A percentile compares a stretch with the other conserved stretches of the same genome.
Conservation (phyloP, 2,797 vertebrate species). For the Phoxinus dragarum region DNA sequence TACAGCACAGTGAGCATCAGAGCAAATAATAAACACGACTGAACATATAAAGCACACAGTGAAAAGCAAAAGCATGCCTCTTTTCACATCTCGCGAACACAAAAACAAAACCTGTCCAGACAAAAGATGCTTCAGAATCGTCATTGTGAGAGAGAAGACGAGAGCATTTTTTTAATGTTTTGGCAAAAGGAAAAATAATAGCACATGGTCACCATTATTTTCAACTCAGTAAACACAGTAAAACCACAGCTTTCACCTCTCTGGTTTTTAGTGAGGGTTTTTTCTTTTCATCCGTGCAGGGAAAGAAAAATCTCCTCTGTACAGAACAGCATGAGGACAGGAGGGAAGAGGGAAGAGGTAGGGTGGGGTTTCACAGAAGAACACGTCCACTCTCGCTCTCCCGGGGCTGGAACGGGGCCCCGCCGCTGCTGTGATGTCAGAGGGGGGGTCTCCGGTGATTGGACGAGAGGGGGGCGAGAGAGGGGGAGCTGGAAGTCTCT, state of each 20-base stretch:
- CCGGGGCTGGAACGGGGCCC: slow-evolving; percentile 28
- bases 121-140: slow-evolving; percentile 85
- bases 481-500: slow-evolving; percentile 37
- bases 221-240: slow-evolving; percentile 74
- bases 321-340: slow-evolving; percentile 85
- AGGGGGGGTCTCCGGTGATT: slow-evolving; percentile 29
- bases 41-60: slow-evolving; percentile 63
- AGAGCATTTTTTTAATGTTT: slow-evolving; percentile 74
- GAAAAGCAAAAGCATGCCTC: slow-evolving; percentile 90
- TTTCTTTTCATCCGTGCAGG: slow-evolving; percentile 82
- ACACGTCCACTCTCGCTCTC: slow-evolving; percentile 56
- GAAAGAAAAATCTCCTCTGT: slow-evolving; percentile 82
- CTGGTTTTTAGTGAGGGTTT: slow-evolving; percentile 72
- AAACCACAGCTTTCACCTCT: slow-evolving; percentile 87
- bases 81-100: slow-evolving; percentile 80
- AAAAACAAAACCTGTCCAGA: slow-evolving; percentile 65
- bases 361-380: slow-evolving; percentile 51
- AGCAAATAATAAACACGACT: slow-evolving; percentile 58
- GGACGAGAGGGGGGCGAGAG: slow-evolving; percentile 37
- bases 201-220: slow-evolving; percentile 86
- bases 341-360: slow-evolving; percentile 65
- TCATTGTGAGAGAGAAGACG: slow-evolving; percentile 79
- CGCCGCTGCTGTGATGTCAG: slow-evolving; percentile 19
- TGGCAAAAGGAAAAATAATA: slow-evolving; percentile 86
- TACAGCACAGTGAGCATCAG: slow-evolving; percentile 51